phyloP scores from a whole-genome alignment of 1,140 invertebrate genomes.

The Heliconius hewitsoni region DNA sequence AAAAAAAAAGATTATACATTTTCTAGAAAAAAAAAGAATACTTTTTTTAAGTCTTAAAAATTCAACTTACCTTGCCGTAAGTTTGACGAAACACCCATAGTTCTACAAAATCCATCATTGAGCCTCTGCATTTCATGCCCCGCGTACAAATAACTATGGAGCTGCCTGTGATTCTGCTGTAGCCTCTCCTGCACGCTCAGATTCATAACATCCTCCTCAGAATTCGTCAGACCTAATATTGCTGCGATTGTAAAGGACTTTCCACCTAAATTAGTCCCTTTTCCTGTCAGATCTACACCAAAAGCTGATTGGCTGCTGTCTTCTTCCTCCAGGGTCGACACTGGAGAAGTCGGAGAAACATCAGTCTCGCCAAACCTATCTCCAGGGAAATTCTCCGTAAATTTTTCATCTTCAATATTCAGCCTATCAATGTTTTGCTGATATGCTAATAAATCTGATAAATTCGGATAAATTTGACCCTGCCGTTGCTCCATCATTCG shows the following conservation, averaged over 20 bases:
- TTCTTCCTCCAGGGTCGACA: conserved; percentile 58
- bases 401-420: conserved; percentile 51
- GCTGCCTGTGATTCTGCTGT: conserved; percentile 64
- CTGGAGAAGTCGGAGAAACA: conserved; percentile 38
- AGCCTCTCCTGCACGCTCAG: conserved; percentile 69
- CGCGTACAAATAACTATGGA: conserved; percentile 70
- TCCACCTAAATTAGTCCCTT: conserved; percentile 64
- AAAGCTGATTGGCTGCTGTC: conserved; percentile 66
- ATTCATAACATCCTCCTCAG: conserved; percentile 73
- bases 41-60: too few species aligned
- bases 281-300: conserved; percentile 70
- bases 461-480: conserved; percentile 58
- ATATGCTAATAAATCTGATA: conserved; percentile 61
- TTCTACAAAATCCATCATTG: conserved; percentile 65
- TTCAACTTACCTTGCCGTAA: conserved; percentile 63
- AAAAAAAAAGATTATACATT: too few species aligned
- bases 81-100: conserved; percentile 55
- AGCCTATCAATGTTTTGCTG: conserved; percentile 58
- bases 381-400: conserved; percentile 41
- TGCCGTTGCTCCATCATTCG: conserved; percentile 62
- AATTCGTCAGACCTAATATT: conserved; percentile 66
- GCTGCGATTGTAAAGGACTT: conserved; percentile 76
- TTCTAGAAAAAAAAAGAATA: too few species aligned
- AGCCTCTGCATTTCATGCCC: conserved; percentile 67
- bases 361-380: conserved; percentile 50